Percentiles rank a stretch among this genome's conserved stretches.
These are phyloP conservation scores for Amblyornis subalaris DNA, from an alignment of 2,113 vertebrate genomes.

Conservation along the genomic window DNA sequence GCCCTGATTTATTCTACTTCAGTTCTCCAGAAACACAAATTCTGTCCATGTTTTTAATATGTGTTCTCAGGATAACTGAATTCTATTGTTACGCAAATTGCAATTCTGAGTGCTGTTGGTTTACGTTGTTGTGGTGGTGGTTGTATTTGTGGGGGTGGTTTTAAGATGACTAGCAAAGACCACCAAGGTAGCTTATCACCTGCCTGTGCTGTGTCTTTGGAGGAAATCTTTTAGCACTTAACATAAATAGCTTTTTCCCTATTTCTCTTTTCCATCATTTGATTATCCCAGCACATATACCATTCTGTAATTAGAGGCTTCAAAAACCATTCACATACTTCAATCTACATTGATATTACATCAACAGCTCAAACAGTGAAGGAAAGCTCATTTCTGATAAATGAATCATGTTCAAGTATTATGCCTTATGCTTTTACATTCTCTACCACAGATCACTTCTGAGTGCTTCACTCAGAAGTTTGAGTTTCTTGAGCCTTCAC, in stretches of 20 bases:
- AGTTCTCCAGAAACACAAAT: not conserved
- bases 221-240: not conserved
- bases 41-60: not conserved
- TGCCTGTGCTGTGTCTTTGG: not conserved
- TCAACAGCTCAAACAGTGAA: not conserved
- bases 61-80: not conserved
- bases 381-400: not conserved
- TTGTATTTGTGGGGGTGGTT: accelerated
- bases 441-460: not conserved
- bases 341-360: not conserved
- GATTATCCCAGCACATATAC: not conserved
- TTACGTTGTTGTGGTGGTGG: not conserved
- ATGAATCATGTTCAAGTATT: not conserved
- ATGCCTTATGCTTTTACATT: not conserved
- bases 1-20: not conserved
- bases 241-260: not conserved
- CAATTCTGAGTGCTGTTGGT: not conserved
- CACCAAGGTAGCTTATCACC: not conserved
- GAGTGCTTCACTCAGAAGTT: not conserved
- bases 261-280: not conserved
- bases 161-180: not conserved
- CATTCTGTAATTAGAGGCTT: not conserved
- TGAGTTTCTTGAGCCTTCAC: not conserved
- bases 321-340: not conserved
- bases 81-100: not conserved